Conservation (phyloP, 2,888 invertebrate genomes). For the Pterostichus madidus region DNA sequence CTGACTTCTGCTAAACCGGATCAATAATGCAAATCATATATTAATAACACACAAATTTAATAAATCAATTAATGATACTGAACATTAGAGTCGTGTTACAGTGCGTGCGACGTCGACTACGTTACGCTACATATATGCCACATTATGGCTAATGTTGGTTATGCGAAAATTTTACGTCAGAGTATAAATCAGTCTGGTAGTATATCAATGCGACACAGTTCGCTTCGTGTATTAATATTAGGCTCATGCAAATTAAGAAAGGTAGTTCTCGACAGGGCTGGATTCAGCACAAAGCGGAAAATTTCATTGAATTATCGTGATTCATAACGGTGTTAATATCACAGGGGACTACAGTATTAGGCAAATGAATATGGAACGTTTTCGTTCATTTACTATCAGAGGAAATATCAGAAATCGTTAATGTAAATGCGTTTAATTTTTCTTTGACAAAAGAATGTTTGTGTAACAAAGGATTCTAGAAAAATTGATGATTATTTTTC, state of each 20-base stretch:
- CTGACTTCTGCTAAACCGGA: background rate
- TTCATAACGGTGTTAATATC: background rate
- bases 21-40: slow-evolving; percentile 40
- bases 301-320: slow-evolving; percentile 4
- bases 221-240: slow-evolving; percentile 38
- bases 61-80: slow-evolving; percentile 44
- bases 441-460: too few species aligned
- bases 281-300: slow-evolving; percentile 21
- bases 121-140: slow-evolving; percentile 20
- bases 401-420: too few species aligned
- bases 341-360: background rate
- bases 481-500: background rate
- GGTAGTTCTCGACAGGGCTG: slow-evolving; percentile 1
- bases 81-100: slow-evolving; percentile 34
- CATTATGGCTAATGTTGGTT: slow-evolving; percentile 34
- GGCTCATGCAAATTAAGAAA: slow-evolving; percentile 49
- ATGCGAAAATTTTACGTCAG: slow-evolving; percentile 35
- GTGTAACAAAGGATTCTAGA: too few species aligned
- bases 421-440: too few species aligned
- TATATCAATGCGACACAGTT: slow-evolving; percentile 34
- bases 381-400: background rate
- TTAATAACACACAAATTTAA: slow-evolving; percentile 46
- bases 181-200: slow-evolving; percentile 40
- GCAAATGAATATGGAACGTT: background rate
- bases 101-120: slow-evolving; percentile 25